Percentiles rank a stretch among this genome's conserved stretches.
These are phyloP conservation scores for Anthoscopus minutus DNA, from an alignment of 2,113 vertebrate species.

Conservation along the genomic window DNA sequence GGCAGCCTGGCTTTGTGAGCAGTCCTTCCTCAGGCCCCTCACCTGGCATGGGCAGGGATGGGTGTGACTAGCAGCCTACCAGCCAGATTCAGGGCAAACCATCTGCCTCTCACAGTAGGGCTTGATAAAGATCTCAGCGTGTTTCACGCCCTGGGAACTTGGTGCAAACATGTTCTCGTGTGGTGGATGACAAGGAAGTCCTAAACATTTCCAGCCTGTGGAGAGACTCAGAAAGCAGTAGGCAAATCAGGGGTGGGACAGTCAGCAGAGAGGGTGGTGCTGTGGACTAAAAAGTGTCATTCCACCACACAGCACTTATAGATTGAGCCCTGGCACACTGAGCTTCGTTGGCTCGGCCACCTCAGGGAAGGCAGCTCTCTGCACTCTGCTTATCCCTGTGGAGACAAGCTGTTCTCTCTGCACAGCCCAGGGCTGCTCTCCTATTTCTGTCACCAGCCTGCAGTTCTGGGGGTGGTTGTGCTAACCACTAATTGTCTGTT, in stretches of 20 bases:
- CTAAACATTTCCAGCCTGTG: not conserved
- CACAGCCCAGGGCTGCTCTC: not conserved
- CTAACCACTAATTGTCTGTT: not conserved
- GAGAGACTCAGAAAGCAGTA: not conserved
- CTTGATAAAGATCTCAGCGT: not conserved
- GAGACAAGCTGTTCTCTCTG: not conserved
- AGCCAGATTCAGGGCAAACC: not conserved
- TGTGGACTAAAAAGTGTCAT: not conserved
- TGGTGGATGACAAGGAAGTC: not conserved
- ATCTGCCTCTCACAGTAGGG: not conserved
- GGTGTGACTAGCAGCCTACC: not conserved
- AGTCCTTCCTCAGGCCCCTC: not conserved
- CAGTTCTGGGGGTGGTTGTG: not conserved
- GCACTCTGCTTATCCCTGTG: fast-evolving
- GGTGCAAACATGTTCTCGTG: not conserved
- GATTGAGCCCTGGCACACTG: not conserved
- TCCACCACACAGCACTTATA: not conserved
- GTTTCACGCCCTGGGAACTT: not conserved
- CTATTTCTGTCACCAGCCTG: not conserved
- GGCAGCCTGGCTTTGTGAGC: not conserved
- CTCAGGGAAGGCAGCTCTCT: not conserved
- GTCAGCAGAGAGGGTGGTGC: not conserved
- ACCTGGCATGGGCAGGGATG: not conserved
- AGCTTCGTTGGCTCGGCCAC: fast-evolving
- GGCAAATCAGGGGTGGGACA: not conserved